Evolutionary conservation across 2,113 vertebrate genomes (phyloP), one percentile per base, ranked within the genome.

Genomic region (Periophthalmodon schlosseri): DNA sequence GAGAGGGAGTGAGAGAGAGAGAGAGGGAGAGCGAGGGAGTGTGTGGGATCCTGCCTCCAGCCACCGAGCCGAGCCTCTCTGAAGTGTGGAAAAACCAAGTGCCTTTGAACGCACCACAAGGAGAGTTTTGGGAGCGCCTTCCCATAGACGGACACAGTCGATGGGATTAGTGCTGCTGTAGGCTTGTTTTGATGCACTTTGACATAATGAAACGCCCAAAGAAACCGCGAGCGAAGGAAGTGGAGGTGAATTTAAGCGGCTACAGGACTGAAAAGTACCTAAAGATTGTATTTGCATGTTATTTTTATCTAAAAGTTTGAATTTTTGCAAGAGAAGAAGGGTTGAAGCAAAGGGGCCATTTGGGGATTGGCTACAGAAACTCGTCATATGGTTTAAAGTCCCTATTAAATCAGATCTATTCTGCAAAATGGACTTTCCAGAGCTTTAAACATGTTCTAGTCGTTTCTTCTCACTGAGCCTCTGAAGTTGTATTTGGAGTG

Each of bases 111-210:
- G 82, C 75, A 78, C 71, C 72, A 75, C 80, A 76, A 87, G 84
- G 74, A 60, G 81, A 86, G 89, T 83, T 90, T 88, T 79, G 69
- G 81, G 83, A 81, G 77, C 75, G 74, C 80, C 84, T 87, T 84
- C 77, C 81, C 83, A 83, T 79, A 82, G 74, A 84, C 78, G 58
- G 79, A 76, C 81, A 86, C 85, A 76, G 83, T 84, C 82, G 72
- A 84, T 78, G 84, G 79, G 86, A 86, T 88, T 89, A 87, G 84
- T 70, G 79, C 80, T 86, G 90, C 92, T 91, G 64, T 79, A 73
- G 91, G 87, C 81, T 69, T 88, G 84, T 91, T 91, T 91, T 88
- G 87, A 84, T 76, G 87, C 86, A 81, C 84, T 86, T 82, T 89
- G 83, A 84, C 87, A 82, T 83, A 85, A 85, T 70, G 75, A 90